These are phyloP conservation scores for Sympetrum striolatum DNA, from an alignment of 2,888 invertebrate genomes.

Conservation along the genomic window DNA sequence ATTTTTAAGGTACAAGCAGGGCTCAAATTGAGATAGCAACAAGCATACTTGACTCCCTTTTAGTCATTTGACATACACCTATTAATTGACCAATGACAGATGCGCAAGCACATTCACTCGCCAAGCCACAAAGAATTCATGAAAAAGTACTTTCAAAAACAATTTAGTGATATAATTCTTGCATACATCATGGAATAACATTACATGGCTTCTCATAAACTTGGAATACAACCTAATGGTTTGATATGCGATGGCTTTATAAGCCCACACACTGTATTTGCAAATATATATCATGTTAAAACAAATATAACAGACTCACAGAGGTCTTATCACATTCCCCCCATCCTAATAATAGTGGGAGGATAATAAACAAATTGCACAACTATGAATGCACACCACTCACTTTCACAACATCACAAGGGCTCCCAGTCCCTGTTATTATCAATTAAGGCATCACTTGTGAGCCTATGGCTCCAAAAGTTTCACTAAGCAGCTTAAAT, in stretches of 20 bases:
- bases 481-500: constrained; percentile 21
- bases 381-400: constrained; percentile 6
- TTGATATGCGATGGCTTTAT: constrained; percentile 34
- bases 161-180: constrained; percentile 10
- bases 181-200: constrained; percentile 30
- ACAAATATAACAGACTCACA: constrained; percentile 40
- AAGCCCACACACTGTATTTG: constrained; percentile 32
- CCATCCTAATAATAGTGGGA: constrained; percentile 10
- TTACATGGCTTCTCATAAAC: constrained; percentile 40
- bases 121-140: constrained; percentile 34
- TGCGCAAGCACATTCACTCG: constrained; percentile 35
- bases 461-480: constrained; percentile 24
- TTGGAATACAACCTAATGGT: constrained; percentile 39
- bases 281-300: constrained; percentile 30
- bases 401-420: constrained; percentile 30
- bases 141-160: constrained; percentile 23
- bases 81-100: not conserved
- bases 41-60: constrained; percentile 21
- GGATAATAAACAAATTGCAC: constrained; percentile 41
- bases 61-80: not conserved
- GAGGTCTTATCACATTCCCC: constrained; percentile 40
- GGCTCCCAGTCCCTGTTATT: constrained; percentile 11
- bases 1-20: constrained; percentile 25
- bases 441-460: constrained; percentile 26
- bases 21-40: constrained; percentile 29